A percentile compares a stretch with the other conserved stretches of the same genome.
Evolutionary conservation across 2,113 vertebrate species (phyloP).

Genomic region (Callospermophilus lateralis): DNA sequence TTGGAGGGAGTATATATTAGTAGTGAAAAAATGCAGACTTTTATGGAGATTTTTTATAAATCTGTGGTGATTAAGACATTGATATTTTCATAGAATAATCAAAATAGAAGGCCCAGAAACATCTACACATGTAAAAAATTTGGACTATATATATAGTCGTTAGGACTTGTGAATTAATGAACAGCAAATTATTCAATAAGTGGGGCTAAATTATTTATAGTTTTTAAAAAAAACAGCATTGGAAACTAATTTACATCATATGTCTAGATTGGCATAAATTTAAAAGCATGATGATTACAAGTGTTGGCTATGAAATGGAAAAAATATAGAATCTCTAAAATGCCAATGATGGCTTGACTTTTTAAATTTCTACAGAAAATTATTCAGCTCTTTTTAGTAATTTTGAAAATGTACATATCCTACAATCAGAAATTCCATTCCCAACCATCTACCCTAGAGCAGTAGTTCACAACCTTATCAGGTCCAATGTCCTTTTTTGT

Average conservation of each 20-base stretch:
- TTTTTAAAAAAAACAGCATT: background rate
- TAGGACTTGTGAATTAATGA: background rate
- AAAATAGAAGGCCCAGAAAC: background rate
- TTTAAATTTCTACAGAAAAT: background rate
- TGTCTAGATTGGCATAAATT: background rate
- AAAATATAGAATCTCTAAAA: background rate
- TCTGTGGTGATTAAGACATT: background rate
- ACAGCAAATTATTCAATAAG: background rate
- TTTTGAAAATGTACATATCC: background rate
- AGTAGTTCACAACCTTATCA: background rate
- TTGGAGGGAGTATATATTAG: background rate
- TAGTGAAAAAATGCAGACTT: background rate
- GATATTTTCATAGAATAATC: background rate
- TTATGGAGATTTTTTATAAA: background rate
- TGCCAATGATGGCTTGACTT: background rate
- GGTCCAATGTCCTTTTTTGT: background rate
- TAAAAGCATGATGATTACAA: background rate
- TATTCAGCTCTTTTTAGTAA: background rate
- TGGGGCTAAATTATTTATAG: background rate
- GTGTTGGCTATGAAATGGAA: background rate
- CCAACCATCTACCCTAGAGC: background rate
- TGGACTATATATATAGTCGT: background rate
- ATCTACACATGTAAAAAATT: background rate
- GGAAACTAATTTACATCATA: background rate
- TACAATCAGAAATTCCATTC: background rate